A percentile compares a stretch with the other conserved stretches of the same genome.
These are phyloP conservation scores for Trachops cirrhosus DNA, from an alignment of 2,797 vertebrate species.

Conservation along the genomic window DNA sequence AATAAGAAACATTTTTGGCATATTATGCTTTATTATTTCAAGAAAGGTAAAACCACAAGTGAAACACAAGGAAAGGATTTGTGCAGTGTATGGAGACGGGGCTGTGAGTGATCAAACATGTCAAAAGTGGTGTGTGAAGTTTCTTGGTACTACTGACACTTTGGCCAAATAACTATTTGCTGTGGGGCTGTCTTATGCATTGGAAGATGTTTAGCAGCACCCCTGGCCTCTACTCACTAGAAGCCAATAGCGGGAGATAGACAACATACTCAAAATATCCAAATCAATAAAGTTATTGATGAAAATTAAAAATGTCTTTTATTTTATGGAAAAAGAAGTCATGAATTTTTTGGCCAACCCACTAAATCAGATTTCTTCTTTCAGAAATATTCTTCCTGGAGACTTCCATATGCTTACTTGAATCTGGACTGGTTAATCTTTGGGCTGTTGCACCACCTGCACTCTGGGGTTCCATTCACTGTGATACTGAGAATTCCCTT, in stretches of 20 bases:
- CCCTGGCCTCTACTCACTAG: not conserved
- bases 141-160: not conserved
- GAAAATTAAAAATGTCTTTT: not conserved
- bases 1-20: not conserved
- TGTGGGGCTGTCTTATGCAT: not conserved
- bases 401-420: not conserved
- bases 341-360: not conserved
- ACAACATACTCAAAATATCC: not conserved
- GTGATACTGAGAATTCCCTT: not conserved
- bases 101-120: not conserved
- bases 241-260: not conserved
- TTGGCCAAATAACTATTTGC: not conserved
- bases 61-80: not conserved
- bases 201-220: not conserved
- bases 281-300: not conserved
- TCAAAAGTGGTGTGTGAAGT: not conserved
- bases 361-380: not conserved
- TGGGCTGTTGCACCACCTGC: not conserved
- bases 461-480: not conserved
- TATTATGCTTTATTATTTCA: not conserved
- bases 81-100: not conserved
- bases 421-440: not conserved
- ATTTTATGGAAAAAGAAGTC: not conserved
- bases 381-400: slow-evolving; percentile 14
- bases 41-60: not conserved